Evolutionary conservation across 1,140 invertebrate genomes (phyloP).

Genomic region (Pachyrhynchus sulphureomaculatus): DNA sequence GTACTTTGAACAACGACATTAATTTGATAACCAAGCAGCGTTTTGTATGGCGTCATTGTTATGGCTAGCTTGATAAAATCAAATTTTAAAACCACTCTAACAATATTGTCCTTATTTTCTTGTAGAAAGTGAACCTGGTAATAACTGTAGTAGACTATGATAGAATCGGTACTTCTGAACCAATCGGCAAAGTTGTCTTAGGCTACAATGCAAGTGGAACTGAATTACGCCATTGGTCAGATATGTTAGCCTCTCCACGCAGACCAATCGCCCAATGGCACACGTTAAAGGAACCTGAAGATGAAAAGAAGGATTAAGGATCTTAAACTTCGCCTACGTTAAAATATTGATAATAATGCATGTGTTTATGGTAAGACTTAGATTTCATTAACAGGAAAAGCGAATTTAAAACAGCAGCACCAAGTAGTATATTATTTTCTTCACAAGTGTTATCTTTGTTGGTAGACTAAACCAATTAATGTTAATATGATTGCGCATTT

Average conservation of each 20-base stretch:
- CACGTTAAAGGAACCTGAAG: constrained; percentile 95
- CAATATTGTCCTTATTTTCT: too few relatives aligned
- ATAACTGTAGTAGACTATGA: constrained; percentile 99
- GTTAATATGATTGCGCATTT: too few relatives aligned
- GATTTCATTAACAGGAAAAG: too few relatives aligned
- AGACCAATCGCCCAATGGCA: constrained; percentile 99
- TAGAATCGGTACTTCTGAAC: constrained; percentile 98
- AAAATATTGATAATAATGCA: constrained; percentile 28
- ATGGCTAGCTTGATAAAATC: too few relatives aligned
- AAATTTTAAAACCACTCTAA: too few relatives aligned
- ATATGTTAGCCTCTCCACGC: constrained; percentile 97
- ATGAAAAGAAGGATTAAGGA: constrained; percentile 85
- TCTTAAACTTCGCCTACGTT: constrained; percentile 16
- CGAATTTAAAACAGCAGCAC: too few relatives aligned
- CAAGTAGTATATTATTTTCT: too few relatives aligned
- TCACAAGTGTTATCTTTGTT: too few relatives aligned
- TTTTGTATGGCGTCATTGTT: too few relatives aligned
- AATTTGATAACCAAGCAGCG: too few relatives aligned
- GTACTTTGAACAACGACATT: too few relatives aligned
- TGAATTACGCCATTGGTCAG: constrained; percentile 98
- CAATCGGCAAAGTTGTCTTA: constrained; percentile 95
- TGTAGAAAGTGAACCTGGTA: constrained; percentile 96
- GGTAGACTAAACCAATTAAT: too few relatives aligned
- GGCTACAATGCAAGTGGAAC: constrained; percentile 97
- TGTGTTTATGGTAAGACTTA: constrained; percentile 2